A percentile compares a stretch with the other conserved stretches of the same genome.
Evolutionary conservation across 2,888 invertebrate species (phyloP).

Genomic region (Opisthograptis luteolata): DNA sequence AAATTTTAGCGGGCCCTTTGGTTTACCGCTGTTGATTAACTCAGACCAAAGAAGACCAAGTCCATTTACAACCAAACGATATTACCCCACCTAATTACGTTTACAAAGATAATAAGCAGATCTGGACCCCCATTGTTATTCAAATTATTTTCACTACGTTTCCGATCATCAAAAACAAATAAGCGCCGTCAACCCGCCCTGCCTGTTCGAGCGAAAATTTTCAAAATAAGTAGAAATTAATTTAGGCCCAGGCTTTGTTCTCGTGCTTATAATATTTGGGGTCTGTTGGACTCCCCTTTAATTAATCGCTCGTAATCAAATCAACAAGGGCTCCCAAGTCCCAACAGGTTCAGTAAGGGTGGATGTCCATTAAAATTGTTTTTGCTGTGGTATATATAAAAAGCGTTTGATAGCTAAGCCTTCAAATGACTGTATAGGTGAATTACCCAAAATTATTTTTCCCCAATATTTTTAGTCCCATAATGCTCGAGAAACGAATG

Average conservation of each 20-base stretch:
- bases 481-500: too few relatives aligned
- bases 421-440: not conserved
- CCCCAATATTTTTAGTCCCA: too few relatives aligned
- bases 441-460: too few relatives aligned
- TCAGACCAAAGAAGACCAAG: too few relatives aligned
- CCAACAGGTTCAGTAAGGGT: conserved; percentile 44
- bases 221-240: conserved; percentile 62
- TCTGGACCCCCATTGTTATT: conserved; percentile 12
- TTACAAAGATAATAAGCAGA: conserved; percentile 6
- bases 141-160: conserved; percentile 37
- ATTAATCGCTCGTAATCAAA: conserved; percentile 75
- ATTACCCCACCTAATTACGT: too few relatives aligned
- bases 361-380: not conserved
- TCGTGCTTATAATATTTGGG: conserved; percentile 57
- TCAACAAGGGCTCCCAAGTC: conserved; percentile 57
- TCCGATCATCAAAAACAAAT: conserved; percentile 43
- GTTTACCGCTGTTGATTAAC: too few relatives aligned
- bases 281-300: conserved; percentile 55
- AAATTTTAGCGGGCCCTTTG: too few relatives aligned
- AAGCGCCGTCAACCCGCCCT: conserved; percentile 22
- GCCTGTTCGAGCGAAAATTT: conserved; percentile 28
- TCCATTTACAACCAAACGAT: too few relatives aligned
- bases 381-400: not conserved
- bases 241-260: conserved; percentile 60
- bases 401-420: not conserved